Conservation (phyloP, 2,888 invertebrate species). For the Papilio elwesi region DNA sequence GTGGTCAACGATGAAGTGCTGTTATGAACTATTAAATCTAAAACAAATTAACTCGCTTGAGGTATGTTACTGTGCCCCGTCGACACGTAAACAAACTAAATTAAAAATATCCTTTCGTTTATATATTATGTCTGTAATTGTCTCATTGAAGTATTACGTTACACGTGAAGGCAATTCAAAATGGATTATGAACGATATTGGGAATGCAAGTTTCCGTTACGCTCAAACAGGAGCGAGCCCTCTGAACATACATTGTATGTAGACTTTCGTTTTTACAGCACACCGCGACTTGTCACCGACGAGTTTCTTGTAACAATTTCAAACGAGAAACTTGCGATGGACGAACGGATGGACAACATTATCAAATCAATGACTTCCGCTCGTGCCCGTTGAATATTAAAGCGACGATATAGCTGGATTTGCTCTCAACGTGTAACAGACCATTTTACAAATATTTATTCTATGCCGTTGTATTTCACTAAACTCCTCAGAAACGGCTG, state of each 20-base stretch:
- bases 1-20: too few species aligned
- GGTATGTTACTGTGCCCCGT: too few species aligned
- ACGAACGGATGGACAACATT: slow-evolving; percentile 15
- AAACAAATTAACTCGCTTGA: too few species aligned
- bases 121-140: neutral
- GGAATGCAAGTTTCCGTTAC: neutral
- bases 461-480: too few species aligned
- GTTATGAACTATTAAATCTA: too few species aligned
- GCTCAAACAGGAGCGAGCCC: neutral
- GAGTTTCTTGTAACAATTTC: slow-evolving; percentile 22
- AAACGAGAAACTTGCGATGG: slow-evolving; percentile 19
- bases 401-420: too few species aligned
- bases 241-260: neutral
- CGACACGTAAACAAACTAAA: neutral
- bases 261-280: slow-evolving; percentile 10
- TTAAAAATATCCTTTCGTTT: neutral
- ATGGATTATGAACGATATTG: neutral
- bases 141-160: neutral
- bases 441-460: neutral
- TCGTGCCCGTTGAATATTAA: neutral
- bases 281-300: neutral
- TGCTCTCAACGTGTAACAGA: too few species aligned
- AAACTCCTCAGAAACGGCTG: too few species aligned
- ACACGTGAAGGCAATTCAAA: neutral
- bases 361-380: slow-evolving; percentile 16